Base-by-base conservation (phyloP, 2,113 vertebrate species). In the Saccopteryx bilineata region DNA sequence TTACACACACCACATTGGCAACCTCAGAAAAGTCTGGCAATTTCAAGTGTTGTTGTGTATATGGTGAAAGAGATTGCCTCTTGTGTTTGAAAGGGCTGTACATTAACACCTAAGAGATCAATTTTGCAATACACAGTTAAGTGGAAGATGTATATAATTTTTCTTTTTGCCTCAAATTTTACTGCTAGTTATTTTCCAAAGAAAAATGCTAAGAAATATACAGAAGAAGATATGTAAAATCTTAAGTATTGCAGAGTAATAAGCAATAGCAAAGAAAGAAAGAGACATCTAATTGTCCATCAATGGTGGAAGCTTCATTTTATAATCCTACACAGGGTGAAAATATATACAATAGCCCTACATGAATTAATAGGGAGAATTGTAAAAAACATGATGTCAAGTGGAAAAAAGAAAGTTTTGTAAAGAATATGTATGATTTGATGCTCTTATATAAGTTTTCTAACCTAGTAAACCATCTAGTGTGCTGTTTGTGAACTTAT, bases 1-100 rank as follows among this genome's bases (percentile, higher is more conserved):
- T 54, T 56, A 52, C 11, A 48, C 39, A 15, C 1, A 2, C 2
- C 13, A 12, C 9, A 13, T 1, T 33, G 50, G 19, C 2, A 23
- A 12, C 23, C 11, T 1, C 15, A n/a, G 2, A 10, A 60, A 87
- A 75, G 76, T 39, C 18, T 54, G 65, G 24, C 52, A 52, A 46
- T 19, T 33, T 31, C 17, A 24, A 10, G 46, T 33, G 14, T 21
- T 39, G 33, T 9, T 69, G 26, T 24, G 9, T 31, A 6, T 33
- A 23, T 68, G 5, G 28, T 63, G 9, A 76, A 23, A 12, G 21
- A 52, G 17, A 7, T 46, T 75, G 46, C 60, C 5, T 10, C 4
- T 33, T 9, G 21, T 28, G 13, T 15, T 85, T n/a, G 19, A 69
- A 18, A 2, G 21, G 17, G 26, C 28, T 50, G 4, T 8, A 17